phyloP scores from a whole-genome alignment of 1,140 invertebrate genomes.

The Brachionus manjavacas region DNA sequence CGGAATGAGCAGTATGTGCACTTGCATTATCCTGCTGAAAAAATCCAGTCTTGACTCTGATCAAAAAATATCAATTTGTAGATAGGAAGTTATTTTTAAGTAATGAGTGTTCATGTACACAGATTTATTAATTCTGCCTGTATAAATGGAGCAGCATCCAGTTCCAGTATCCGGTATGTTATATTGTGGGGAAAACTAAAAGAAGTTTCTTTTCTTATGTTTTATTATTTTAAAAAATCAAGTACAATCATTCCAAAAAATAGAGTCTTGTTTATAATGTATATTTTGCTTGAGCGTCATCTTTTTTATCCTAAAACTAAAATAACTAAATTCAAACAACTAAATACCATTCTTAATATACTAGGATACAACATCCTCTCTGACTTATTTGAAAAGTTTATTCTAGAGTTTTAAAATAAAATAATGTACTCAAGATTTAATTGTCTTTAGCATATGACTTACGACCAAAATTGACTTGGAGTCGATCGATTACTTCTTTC shows the following conservation, averaged over 20 bases:
- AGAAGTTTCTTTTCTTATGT: not conserved
- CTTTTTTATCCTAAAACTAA: not conserved
- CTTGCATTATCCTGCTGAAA: no score
- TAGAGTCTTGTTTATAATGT: not conserved
- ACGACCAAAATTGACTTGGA: not conserved
- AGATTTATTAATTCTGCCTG: no score
- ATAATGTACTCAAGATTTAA: not conserved
- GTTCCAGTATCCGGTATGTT: no score
- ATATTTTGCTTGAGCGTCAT: not conserved
- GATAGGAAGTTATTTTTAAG: no score
- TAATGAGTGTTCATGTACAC: no score
- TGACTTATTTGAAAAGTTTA: not conserved
- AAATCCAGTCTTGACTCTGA: no score
- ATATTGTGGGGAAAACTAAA: not conserved
- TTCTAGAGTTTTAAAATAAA: not conserved
- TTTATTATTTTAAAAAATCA: not conserved
- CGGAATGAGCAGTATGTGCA: no score
- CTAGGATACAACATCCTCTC: not conserved
- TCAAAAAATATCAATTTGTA: no score
- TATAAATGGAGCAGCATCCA: no score
- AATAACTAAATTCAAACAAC: not conserved
- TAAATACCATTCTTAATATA: not conserved
- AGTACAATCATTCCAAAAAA: not conserved
- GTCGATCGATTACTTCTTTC: not conserved
- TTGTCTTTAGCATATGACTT: not conserved